Evolutionary conservation across 1,140 invertebrate genomes (phyloP).

Genomic region (Teleogryllus occipitalis): DNA sequence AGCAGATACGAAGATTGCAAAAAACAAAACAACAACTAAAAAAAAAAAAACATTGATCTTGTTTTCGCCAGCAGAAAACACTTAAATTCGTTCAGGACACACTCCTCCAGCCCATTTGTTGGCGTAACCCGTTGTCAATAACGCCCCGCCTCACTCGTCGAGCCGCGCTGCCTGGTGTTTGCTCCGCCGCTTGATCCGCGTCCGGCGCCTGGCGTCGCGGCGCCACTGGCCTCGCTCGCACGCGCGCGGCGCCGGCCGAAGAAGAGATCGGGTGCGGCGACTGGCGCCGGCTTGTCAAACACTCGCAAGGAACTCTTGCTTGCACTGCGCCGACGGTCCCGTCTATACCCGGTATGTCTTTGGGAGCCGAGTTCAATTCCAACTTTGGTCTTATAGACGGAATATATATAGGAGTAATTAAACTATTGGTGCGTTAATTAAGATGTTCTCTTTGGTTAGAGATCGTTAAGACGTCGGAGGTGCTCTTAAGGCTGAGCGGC

Average conservation of each 20-base stretch:
- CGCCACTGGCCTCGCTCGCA: neutral
- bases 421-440: slow-evolving; percentile 1
- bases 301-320: neutral
- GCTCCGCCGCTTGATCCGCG: neutral
- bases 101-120: too few species aligned
- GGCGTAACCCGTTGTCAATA: too few species aligned
- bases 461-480: neutral
- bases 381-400: neutral
- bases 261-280: neutral
- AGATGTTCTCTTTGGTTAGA: neutral
- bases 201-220: neutral
- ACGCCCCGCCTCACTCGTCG: too few species aligned
- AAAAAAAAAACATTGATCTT: too few species aligned
- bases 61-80: too few species aligned
- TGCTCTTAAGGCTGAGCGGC: too few species aligned
- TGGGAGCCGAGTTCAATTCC: neutral
- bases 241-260: neutral
- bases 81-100: too few species aligned
- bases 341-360: neutral
- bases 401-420: slow-evolving; percentile 6
- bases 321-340: too few species aligned
- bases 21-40: too few species aligned
- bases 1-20: too few species aligned
- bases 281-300: neutral
- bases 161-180: neutral